Evolutionary conservation across 2,113 vertebrate species (phyloP).

Genomic region (Grantiella picta): DNA sequence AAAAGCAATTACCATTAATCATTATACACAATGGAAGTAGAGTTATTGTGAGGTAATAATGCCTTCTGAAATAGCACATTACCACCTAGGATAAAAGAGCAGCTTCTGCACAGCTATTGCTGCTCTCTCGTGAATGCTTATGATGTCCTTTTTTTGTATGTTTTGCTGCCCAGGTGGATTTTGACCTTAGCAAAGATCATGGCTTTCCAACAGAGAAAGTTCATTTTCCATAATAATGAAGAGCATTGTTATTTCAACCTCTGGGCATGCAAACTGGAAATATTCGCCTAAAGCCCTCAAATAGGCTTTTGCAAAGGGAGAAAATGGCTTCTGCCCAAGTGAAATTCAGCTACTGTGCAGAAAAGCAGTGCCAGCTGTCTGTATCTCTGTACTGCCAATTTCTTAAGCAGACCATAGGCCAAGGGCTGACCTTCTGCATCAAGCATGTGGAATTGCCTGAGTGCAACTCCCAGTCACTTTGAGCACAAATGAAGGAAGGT

Average conservation of each 20-base stretch:
- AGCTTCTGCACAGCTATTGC: neutral
- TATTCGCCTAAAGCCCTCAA: neutral
- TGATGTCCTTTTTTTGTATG: neutral
- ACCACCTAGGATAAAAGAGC: neutral
- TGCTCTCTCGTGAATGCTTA: neutral
- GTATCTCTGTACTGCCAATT: neutral
- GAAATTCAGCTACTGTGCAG: neutral
- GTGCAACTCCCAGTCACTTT: neutral
- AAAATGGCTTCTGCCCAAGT: neutral
- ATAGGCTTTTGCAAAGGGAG: neutral
- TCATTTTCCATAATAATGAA: neutral
- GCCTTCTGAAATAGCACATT: neutral
- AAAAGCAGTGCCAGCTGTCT: neutral
- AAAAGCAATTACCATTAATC: conserved; percentile 68
- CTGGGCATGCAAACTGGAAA: neutral
- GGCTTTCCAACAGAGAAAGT: neutral
- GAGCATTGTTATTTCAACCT: neutral
- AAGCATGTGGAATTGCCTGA: neutral
- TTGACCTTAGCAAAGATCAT: neutral
- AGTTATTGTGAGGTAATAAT: conserved; percentile 44
- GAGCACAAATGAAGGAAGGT: neutral
- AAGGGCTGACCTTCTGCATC: neutral
- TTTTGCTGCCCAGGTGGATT: neutral
- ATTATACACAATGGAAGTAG: conserved; percentile 53
- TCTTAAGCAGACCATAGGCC: neutral